Evolutionary conservation across 2,113 vertebrate genomes (phyloP), one percentile per base, ranked within the genome.

Genomic region (Columba livia): DNA sequence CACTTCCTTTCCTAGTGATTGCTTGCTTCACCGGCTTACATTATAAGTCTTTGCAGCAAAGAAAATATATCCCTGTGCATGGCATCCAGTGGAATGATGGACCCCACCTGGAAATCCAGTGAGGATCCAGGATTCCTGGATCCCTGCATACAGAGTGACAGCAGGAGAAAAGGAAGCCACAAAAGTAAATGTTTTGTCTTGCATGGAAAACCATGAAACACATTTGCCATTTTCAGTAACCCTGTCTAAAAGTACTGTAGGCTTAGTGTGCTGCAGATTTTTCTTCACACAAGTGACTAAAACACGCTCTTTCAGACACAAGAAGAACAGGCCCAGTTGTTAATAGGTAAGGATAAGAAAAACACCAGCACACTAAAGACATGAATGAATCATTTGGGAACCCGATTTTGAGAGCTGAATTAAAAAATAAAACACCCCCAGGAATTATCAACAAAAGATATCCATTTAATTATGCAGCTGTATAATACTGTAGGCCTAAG

Each of bases 41-140:
- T 21, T 24, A 36, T 6, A 87, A 77, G 6, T 48, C 21, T 56
- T 50, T 56, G 28, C 11, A 38, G 24, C 12, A 77, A 56, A 51
- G 24, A n/a, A 15, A 25, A 34, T 12, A 5, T 15, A 34, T 24
- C 20, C 83, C 6, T 12, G 29, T 50, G 26, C 9, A n/a, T 2
- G 17, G 20, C 10, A 72, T 9, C 3, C 0, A 0, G 24, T 25
- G 14, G 29, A 13, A 6, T 70, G 32, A 48, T 28, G 28, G 13
- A 48, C 17, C 4, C 6, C 14, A 25, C 10, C 15, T 40, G 29
- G 38, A 62, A 9, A 77, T 50, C 15, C 69, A 72, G n/a, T 13
- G 38, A 11, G 5, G 42, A 77, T 84, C 29, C 66, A 78, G 36
- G 5, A 44, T 71, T 90, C 57, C 36, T 74, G 36, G 24, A 20